Conservation (phyloP, 2,797 vertebrate genomes). For the Tympanoctomys barrerae region DNA sequence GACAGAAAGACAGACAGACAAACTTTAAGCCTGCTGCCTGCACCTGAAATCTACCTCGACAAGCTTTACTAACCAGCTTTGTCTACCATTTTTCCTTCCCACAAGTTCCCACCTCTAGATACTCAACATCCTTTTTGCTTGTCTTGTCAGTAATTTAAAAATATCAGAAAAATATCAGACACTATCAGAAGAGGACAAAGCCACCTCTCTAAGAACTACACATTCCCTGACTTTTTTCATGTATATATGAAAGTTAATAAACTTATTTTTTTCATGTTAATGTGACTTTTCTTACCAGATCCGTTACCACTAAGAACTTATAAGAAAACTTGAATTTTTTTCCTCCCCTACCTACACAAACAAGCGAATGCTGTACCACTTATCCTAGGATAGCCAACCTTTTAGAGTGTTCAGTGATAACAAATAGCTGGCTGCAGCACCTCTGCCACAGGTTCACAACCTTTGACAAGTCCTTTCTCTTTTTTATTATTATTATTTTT, state of each 20-base stretch:
- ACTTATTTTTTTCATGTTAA: background rate
- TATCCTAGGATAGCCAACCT: background rate
- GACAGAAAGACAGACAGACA: too few relatives aligned
- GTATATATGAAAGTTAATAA: background rate
- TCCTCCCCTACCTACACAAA: background rate
- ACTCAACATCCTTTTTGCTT: background rate
- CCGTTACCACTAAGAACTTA: background rate
- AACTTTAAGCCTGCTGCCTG: too few relatives aligned
- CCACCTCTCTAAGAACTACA: background rate
- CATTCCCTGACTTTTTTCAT: background rate
- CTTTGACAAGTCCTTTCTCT: background rate
- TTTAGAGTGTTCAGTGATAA: background rate
- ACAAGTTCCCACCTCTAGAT: background rate
- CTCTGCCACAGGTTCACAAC: too few relatives aligned
- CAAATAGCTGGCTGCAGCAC: background rate
- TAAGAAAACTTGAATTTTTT: background rate
- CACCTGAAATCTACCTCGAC: background rate
- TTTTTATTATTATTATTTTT: background rate
- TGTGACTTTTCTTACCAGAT: background rate
- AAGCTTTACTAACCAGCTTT: background rate
- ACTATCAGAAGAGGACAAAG: background rate
- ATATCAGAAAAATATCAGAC: too few relatives aligned
- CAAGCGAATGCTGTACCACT: background rate
- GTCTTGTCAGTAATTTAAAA: background rate
- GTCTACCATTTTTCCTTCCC: background rate